Base-by-base conservation (phyloP, 2,797 vertebrate species). In the Graptemys geographica region DNA sequence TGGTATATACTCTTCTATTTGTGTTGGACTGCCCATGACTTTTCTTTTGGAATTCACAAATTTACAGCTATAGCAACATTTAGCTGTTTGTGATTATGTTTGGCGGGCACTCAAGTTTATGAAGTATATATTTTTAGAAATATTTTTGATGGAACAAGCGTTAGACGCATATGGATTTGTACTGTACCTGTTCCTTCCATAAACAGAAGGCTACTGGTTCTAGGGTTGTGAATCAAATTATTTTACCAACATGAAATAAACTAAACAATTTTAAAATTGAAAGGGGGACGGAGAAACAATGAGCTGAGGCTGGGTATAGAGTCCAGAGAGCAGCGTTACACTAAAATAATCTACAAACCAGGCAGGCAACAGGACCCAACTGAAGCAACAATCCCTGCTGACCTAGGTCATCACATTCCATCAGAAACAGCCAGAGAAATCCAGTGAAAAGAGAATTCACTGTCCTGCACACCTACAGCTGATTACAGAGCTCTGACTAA, bases 371-470 rank as follows among this genome's bases (percentile, higher is more conserved):
- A 96, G 97, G 97, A 97, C 96, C 87, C 93, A 96, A 95, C 92
- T 93, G 49, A 92, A 96, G 84, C 84, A 79, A 28, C 89, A 88
- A 65, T 88, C 93, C 83, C 92, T 21, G 1, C 49, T 95, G 93
- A 37, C 69, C 90, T 76, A 94, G 52, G 95, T 97, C 97, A 97
- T 98, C 98, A 98, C 97, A 98, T 98, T 98, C 97, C 97, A 96
- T 78, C 96, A 96, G 98, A 98, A 98, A 95, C 49, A 84, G 92
- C 97, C 84, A 97, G 97, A 94, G 2, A 2, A 92, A 89, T 86
- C 95, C 90, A 95, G 72, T 74, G 79, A 91, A 95, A 93, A 97
- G 92, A 89, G 95, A 90, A 84, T 83, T 96, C 91, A 92, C 62
- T 56, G 23, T 94, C 52, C 86, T 47, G 9, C 59, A 83, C 90